Conservation (phyloP, 2,113 vertebrate genomes). For the Apeltes quadracus region DNA sequence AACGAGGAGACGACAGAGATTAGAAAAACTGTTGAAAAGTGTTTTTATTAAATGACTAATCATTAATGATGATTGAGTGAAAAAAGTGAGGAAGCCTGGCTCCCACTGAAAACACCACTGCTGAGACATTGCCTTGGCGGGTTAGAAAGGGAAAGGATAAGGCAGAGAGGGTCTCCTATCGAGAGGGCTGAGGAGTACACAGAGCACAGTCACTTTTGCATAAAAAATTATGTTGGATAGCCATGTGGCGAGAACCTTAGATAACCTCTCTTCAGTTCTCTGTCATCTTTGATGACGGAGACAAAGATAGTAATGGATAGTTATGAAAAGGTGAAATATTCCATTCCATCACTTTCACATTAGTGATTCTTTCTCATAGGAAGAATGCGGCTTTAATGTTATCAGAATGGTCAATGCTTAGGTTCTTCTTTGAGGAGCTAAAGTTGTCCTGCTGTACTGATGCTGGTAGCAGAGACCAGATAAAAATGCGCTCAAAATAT, state of each 20-base stretch:
- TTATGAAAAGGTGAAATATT: slow-evolving; percentile 16
- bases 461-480: neutral
- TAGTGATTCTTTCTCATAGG: slow-evolving; percentile 21
- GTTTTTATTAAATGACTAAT: too few species aligned
- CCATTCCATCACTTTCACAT: slow-evolving; percentile 25
- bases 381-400: neutral
- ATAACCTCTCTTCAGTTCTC: neutral
- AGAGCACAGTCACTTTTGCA: slow-evolving; percentile 12
- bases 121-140: slow-evolving; percentile 2
- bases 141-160: slow-evolving; percentile 19
- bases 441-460: neutral
- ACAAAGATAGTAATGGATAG: slow-evolving; percentile 32
- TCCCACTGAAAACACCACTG: too few species aligned
- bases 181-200: slow-evolving; percentile 10
- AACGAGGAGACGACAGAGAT: too few species aligned
- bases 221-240: slow-evolving; percentile 10
- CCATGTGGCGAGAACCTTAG: slow-evolving; percentile 8
- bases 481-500: slow-evolving; percentile 7
- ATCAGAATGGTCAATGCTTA: neutral
- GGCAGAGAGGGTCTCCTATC: slow-evolving; percentile 15
- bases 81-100: too few species aligned
- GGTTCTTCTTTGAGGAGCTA: neutral
- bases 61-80: too few species aligned
- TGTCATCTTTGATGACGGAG: slow-evolving; percentile 14
- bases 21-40: too few species aligned